A percentile compares a stretch with the other conserved stretches of the same genome.
These are phyloP conservation scores for Sinocyclocheilus rhinocerous DNA, from an alignment of 2,113 vertebrate species.

Conservation along the genomic window DNA sequence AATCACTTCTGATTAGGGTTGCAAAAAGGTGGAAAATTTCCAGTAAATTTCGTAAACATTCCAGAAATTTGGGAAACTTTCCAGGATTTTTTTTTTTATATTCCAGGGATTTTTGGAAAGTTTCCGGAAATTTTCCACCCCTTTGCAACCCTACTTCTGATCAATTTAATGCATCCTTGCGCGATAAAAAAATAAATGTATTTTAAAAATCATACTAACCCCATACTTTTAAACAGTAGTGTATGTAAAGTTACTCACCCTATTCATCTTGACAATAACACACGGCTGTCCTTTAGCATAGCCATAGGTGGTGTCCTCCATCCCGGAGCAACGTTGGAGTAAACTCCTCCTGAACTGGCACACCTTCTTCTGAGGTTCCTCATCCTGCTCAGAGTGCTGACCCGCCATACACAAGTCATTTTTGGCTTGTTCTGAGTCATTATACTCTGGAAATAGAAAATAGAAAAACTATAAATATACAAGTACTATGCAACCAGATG, in stretches of 20 bases:
- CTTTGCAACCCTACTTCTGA: too few relatives aligned
- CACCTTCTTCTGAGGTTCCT: constrained; percentile 69
- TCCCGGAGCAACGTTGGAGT: constrained; percentile 84
- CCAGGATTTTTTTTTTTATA: too few relatives aligned
- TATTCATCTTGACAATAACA: constrained; percentile 93
- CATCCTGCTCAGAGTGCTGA: constrained; percentile 74
- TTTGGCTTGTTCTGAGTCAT: constrained; percentile 80
- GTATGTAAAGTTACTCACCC: constrained; percentile 73
- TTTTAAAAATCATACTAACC: neutral
- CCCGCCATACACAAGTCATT: constrained; percentile 77
- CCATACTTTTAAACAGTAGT: neutral
- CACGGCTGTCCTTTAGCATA: constrained; percentile 88
- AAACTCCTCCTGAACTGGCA: constrained; percentile 83
- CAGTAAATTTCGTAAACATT: too few relatives aligned
- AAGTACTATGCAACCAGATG: too few relatives aligned
- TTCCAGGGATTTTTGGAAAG: too few relatives aligned
- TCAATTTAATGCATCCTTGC: too few relatives aligned
- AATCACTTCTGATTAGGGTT: too few relatives aligned
- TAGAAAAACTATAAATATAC: neutral
- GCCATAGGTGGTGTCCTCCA: constrained; percentile 81
- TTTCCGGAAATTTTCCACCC: too few relatives aligned
- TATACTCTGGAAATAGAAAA: constrained; percentile 69
- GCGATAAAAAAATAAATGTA: too few relatives aligned
- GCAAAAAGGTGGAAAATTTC: too few relatives aligned
- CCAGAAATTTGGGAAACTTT: too few relatives aligned